phyloP scores from a whole-genome alignment of 2,113 vertebrate species.

The Anolis sagrei region DNA sequence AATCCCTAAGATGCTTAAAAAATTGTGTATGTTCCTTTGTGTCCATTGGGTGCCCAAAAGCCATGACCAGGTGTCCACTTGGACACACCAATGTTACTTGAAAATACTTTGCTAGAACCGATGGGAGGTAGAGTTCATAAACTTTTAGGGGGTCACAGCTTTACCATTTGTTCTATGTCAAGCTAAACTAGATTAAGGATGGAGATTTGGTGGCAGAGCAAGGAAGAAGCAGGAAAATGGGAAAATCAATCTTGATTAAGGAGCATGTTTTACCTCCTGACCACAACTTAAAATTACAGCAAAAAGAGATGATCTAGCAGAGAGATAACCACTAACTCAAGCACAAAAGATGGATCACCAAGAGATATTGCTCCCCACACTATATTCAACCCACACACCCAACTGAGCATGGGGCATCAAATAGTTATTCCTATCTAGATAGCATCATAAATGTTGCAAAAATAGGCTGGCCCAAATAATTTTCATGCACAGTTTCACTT shows the following conservation, averaged over 20 bases:
- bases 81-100: too few species aligned
- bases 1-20: too few species aligned
- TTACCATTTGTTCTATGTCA: background rate
- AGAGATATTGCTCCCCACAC: too few species aligned
- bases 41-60: too few species aligned
- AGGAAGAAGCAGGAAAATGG: background rate
- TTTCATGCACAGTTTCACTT: accelerated
- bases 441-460: background rate
- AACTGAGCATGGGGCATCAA: background rate
- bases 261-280: background rate
- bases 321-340: background rate
- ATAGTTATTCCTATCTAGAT: background rate
- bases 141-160: background rate
- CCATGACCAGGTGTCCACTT: too few species aligned
- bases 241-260: background rate
- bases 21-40: too few species aligned
- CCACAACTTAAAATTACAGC: background rate
- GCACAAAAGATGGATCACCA: background rate
- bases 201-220: background rate
- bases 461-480: background rate
- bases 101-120: too few species aligned
- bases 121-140: background rate
- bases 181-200: background rate
- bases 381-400: background rate
- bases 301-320: background rate